These are phyloP conservation scores for Zenarchopterus dispar DNA, from an alignment of 2,797 vertebrate species.

Conservation along the genomic window DNA sequence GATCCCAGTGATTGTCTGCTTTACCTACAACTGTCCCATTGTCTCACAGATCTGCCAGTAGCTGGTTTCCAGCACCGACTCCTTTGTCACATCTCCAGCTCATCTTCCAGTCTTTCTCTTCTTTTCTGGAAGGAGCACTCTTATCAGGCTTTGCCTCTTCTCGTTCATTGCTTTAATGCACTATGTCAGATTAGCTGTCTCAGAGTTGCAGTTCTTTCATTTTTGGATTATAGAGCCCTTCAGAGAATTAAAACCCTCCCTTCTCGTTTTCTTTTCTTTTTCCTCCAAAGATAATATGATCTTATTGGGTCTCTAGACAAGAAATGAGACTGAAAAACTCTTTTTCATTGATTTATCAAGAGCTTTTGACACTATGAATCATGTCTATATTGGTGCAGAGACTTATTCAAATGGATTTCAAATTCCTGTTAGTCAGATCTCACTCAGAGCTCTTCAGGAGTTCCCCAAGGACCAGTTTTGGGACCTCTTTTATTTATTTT, in stretches of 20 bases:
- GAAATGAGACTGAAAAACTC: too few species aligned
- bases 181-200: constrained; percentile 74
- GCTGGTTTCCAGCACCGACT: constrained; percentile 71
- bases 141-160: constrained; percentile 61
- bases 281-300: constrained; percentile 30
- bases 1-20: constrained; percentile 57
- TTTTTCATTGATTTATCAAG: too few species aligned
- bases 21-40: constrained; percentile 61
- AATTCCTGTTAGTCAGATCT: too few species aligned
- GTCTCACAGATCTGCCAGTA: constrained; percentile 67
- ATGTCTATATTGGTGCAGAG: too few species aligned
- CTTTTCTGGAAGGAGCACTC: constrained; percentile 54
- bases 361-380: too few species aligned
- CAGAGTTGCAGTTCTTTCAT: constrained; percentile 64
- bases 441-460: too few species aligned
- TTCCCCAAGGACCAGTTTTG: too few species aligned
- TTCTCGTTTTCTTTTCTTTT: constrained; percentile 19
- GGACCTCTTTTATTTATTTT: too few species aligned
- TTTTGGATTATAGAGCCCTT: constrained; percentile 71
- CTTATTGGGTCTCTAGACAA: constrained; percentile 17
- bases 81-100: constrained; percentile 73
- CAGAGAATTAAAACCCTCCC: constrained; percentile 38
- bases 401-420: too few species aligned
- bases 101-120: constrained; percentile 61
- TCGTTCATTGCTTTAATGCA: constrained; percentile 67